These are phyloP conservation scores for Notothenia rossii DNA, from an alignment of 2,113 vertebrate species.

Conservation along the genomic window DNA sequence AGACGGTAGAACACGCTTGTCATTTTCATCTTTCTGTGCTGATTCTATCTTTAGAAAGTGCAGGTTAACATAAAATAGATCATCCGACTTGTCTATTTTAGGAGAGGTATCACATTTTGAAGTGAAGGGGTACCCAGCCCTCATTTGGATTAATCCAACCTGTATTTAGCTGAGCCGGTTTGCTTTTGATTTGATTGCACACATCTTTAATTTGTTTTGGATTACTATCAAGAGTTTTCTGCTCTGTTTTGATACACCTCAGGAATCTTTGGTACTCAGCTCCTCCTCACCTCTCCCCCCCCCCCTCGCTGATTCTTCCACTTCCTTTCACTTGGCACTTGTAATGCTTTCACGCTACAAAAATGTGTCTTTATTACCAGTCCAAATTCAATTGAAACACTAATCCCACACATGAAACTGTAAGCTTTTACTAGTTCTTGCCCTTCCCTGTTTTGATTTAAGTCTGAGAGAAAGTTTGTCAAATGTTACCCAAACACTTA, in stretches of 20 bases:
- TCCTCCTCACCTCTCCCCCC: slow-evolving; percentile 43
- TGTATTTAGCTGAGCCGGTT: slow-evolving; percentile 75
- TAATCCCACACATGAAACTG: neutral
- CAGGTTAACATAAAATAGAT: neutral
- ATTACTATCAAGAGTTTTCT: slow-evolving; percentile 59
- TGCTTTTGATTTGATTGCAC: slow-evolving; percentile 66
- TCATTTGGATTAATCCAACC: slow-evolving; percentile 37
- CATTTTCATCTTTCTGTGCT: slow-evolving; percentile 21
- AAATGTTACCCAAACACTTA: neutral
- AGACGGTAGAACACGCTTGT: neutral
- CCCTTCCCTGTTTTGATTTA: no score
- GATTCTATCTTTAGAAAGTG: slow-evolving; percentile 14
- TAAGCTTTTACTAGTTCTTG: no score
- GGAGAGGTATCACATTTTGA: slow-evolving; percentile 32
- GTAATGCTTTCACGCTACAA: neutral
- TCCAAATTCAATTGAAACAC: neutral
- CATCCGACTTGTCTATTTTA: slow-evolving; percentile 1
- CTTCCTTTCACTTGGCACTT: slow-evolving; percentile 16
- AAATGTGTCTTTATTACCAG: neutral
- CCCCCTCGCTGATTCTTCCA: slow-evolving; percentile 10
- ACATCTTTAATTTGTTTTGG: slow-evolving; percentile 30
- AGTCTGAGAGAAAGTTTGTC: neutral
- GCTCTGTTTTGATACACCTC: slow-evolving; percentile 76
- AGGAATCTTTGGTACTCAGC: slow-evolving; percentile 79
- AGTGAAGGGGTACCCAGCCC: slow-evolving; percentile 46